phyloP scores from a whole-genome alignment of 2,888 invertebrate genomes.

The Sphaerophoria taeniata region DNA sequence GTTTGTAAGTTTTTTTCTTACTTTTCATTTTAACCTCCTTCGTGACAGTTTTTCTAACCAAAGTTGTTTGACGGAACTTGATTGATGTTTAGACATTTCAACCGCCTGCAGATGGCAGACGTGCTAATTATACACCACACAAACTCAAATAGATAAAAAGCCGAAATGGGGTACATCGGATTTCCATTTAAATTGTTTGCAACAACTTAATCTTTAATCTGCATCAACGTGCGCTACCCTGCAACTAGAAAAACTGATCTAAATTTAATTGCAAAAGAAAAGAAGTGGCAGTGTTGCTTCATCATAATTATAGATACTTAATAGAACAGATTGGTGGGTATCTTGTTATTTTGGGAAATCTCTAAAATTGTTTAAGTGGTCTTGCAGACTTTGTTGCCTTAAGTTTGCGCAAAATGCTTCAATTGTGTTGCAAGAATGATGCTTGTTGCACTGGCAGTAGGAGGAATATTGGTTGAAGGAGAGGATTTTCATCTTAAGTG shows the following conservation, averaged over 20 bases:
- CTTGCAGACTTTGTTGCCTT: conserved; percentile 56
- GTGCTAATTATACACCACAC: conserved; percentile 62
- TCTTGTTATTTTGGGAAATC: conserved; percentile 57
- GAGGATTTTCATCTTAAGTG: conserved; percentile 57
- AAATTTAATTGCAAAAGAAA: conserved; percentile 53
- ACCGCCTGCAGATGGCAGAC: conserved; percentile 67
- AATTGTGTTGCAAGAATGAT: not conserved
- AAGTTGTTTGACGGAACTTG: conserved; percentile 64
- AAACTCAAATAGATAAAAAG: conserved; percentile 1
- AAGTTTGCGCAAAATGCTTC: conserved; percentile 20
- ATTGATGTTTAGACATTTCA: conserved; percentile 71
- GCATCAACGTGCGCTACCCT: not conserved
- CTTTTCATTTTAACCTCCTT: conserved; percentile 6
- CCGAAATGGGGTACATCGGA: conserved; percentile 12
- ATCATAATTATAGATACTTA: conserved; percentile 63
- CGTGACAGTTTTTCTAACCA: conserved; percentile 59
- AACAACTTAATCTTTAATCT: conserved; percentile 68
- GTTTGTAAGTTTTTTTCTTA: conserved; percentile 10
- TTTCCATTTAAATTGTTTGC: conserved; percentile 46
- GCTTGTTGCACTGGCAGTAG: conserved; percentile 10
- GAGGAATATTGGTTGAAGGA: conserved; percentile 49
- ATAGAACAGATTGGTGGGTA: conserved; percentile 6
- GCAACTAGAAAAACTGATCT: conserved; percentile 50
- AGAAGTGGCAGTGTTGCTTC: conserved; percentile 48
- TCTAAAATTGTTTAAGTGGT: conserved; percentile 64